Percentiles rank a stretch among this genome's conserved stretches.
These are phyloP conservation scores for Oophaga sylvatica DNA, from an alignment of 2,797 vertebrate species.

Conservation along the genomic window DNA sequence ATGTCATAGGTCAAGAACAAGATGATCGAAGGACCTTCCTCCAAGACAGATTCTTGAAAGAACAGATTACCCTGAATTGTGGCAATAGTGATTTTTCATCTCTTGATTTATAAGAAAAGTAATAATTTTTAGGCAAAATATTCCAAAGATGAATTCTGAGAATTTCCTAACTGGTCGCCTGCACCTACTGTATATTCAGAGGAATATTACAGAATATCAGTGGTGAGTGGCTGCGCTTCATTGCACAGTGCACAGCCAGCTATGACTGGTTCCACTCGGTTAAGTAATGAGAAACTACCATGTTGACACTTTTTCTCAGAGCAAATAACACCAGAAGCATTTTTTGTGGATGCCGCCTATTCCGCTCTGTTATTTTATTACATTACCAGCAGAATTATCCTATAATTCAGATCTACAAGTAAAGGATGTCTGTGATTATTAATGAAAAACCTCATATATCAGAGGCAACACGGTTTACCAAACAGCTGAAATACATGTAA, in stretches of 20 bases:
- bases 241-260: slow-evolving; percentile 52
- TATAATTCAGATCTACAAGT: background rate
- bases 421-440: background rate
- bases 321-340: slow-evolving; percentile 49
- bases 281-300: slow-evolving; percentile 53
- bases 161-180: background rate
- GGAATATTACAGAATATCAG: slow-evolving; percentile 40
- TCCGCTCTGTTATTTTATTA: slow-evolving; percentile 5
- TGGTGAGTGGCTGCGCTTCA: slow-evolving; percentile 37
- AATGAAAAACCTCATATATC: background rate
- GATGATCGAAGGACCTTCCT: background rate
- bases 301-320: slow-evolving; percentile 57
- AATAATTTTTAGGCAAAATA: background rate
- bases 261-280: slow-evolving; percentile 55
- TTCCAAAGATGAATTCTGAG: background rate
- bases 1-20: background rate
- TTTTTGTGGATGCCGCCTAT: slow-evolving; percentile 19
- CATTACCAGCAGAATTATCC: slow-evolving; percentile 20
- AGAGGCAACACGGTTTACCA: background rate
- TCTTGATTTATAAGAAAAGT: background rate
- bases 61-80: background rate
- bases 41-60: background rate
- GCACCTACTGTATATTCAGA: background rate
- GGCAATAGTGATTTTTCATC: background rate
- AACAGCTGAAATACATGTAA: background rate